phyloP scores from a whole-genome alignment of 1,140 invertebrate species.

The Gerris buenoi region DNA sequence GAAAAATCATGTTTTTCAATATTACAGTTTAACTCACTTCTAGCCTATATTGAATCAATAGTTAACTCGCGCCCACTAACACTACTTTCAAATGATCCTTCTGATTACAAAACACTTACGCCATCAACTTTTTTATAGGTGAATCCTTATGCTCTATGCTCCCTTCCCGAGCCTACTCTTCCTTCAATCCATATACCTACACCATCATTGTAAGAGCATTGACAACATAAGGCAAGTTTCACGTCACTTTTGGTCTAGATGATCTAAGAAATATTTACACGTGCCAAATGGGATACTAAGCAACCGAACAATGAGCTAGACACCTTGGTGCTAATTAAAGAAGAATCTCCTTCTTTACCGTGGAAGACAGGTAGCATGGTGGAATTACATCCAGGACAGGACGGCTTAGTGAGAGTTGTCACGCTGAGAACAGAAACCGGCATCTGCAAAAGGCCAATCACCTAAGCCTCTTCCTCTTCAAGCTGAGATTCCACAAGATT shows the following conservation, averaged over 20 bases:
- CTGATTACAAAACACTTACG: conserved; percentile 21
- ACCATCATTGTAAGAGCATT: conserved; percentile 18
- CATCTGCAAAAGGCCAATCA: conserved; percentile 17
- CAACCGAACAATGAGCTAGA: conserved; percentile 5
- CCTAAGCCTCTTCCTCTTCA: conserved; percentile 18
- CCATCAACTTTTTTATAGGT: conserved; percentile 25
- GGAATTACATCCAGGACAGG: conserved; percentile 22
- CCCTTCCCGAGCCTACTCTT: conserved; percentile 20
- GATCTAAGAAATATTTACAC: conserved; percentile 25
- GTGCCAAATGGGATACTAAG: conserved; percentile 21
- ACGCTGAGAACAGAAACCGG: conserved; percentile 20
- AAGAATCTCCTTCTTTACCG: conserved; percentile 23
- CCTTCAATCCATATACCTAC: not conserved
- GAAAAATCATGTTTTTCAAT: conserved; percentile 2
- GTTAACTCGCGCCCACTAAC: conserved; percentile 17
- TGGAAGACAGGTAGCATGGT: conserved; percentile 27
- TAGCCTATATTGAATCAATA: conserved; percentile 22
- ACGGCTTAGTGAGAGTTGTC: conserved; percentile 22
- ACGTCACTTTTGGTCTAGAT: conserved; percentile 27
- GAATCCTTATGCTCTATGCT: conserved; percentile 24
- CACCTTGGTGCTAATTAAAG: conserved; percentile 22
- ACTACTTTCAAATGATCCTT: conserved; percentile 23
- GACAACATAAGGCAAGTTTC: conserved; percentile 17
- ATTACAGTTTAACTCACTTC: conserved; percentile 24
- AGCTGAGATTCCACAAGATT: too few species aligned